phyloP scores from a whole-genome alignment of 2,888 invertebrate genomes.

The Chrysolina americana region DNA sequence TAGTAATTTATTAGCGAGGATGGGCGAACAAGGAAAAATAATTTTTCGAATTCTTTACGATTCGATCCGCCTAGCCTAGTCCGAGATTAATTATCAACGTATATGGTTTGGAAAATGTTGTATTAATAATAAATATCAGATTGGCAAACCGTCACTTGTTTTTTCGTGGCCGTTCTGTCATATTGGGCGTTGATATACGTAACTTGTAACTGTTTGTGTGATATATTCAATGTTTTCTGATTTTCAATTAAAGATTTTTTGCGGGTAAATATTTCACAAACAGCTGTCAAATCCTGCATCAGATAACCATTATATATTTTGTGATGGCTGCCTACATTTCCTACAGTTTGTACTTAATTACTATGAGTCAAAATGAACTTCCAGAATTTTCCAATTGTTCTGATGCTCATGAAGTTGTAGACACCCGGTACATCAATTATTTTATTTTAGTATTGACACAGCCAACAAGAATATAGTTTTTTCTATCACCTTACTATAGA shows the following conservation, averaged over 20 bases:
- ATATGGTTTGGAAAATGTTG: conserved; percentile 1
- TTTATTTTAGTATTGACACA: no score
- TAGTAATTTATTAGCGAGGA: conserved; percentile 20
- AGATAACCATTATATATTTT: not conserved
- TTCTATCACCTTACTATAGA: no score
- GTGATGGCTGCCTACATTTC: no score
- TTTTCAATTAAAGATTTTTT: not conserved
- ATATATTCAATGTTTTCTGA: not conserved
- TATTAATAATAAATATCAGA: conserved; percentile 2
- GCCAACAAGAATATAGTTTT: no score
- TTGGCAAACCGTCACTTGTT: conserved; percentile 3
- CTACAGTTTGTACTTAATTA: no score
- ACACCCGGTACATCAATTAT: no score
- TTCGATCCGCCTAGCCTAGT: conserved; percentile 18
- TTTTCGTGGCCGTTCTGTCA: not conserved
- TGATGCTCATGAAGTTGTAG: no score
- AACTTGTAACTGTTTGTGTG: not conserved
- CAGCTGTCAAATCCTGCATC: not conserved
- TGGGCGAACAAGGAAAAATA: conserved; percentile 16
- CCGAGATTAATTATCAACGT: conserved; percentile 17
- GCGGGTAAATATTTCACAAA: not conserved
- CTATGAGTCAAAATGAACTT: no score
- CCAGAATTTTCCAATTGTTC: no score
- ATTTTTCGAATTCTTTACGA: conserved; percentile 13
- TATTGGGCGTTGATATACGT: not conserved